A percentile compares a stretch with the other conserved stretches of the same genome.
phyloP scores from a whole-genome alignment of 2,113 vertebrate genomes.

The Mellivora capensis region DNA sequence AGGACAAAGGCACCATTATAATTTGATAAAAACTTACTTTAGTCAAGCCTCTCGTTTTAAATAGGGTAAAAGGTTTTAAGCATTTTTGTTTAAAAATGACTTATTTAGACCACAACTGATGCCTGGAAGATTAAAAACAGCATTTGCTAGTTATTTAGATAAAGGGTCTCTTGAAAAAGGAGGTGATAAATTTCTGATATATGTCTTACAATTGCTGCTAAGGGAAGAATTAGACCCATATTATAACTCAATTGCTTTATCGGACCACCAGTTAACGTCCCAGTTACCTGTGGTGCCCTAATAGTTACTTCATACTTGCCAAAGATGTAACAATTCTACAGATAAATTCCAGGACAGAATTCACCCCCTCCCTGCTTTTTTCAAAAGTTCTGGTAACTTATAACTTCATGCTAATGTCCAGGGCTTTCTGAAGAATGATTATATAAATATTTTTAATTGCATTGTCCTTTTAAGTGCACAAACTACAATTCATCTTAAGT shows the following conservation, averaged over 20 bases:
- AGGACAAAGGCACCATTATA: conserved; percentile 23
- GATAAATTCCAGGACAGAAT: conserved; percentile 71
- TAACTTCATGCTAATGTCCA: conserved; percentile 71
- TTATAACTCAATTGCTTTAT: conserved; percentile 61
- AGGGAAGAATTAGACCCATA: conserved; percentile 41
- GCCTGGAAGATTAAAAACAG: conserved; percentile 49
- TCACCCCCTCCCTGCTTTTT: conserved; percentile 52
- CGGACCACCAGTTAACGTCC: conserved; percentile 57
- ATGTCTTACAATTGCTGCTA: conserved; percentile 37
- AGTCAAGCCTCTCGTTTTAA: conserved; percentile 52
- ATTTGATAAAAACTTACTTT: conserved; percentile 45
- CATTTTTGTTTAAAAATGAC: conserved; percentile 55
- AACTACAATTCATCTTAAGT: conserved; percentile 77
- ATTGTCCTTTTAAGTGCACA: conserved; percentile 78
- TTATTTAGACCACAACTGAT: conserved; percentile 66
- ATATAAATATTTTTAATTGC: conserved; percentile 82
- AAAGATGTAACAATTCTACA: conserved; percentile 29
- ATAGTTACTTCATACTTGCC: conserved; percentile 54
- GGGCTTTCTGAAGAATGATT: conserved; percentile 77
- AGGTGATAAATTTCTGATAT: conserved; percentile 59
- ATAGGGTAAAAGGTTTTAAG: conserved; percentile 56
- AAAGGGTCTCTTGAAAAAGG: conserved; percentile 53
- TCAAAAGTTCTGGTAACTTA: conserved; percentile 77
- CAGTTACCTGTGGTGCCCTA: conserved; percentile 51
- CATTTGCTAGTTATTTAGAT: conserved; percentile 50